These are phyloP conservation scores for Eupeodes luniger DNA, from an alignment of 2,888 invertebrate species.

Conservation along the genomic window DNA sequence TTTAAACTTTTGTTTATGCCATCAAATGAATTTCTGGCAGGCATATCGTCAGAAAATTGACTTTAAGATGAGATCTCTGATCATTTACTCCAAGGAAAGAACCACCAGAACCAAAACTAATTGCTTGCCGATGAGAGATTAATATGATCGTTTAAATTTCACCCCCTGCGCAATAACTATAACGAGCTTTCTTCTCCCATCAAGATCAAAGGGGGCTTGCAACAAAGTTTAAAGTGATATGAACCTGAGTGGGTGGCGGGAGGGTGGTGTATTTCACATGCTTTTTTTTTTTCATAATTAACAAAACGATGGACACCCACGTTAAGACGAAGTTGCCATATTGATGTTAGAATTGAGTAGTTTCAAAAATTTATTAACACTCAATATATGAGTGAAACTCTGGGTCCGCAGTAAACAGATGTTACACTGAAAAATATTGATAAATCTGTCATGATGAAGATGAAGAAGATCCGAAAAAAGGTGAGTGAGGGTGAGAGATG, in stretches of 20 bases:
- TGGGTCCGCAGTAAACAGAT: conserved; percentile 33
- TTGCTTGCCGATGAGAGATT: conserved; percentile 68
- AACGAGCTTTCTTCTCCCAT: conserved; percentile 42
- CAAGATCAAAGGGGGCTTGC: conserved; percentile 70
- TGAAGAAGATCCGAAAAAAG: conserved; percentile 33
- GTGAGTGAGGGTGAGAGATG: conserved; percentile 58
- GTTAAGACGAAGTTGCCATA: conserved; percentile 30
- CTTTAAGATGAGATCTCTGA: conserved; percentile 36
- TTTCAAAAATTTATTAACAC: conserved; percentile 65
- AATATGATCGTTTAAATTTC: conserved; percentile 63
- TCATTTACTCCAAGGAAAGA: conserved; percentile 26
- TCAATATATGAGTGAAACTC: conserved; percentile 68
- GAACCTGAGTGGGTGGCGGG: conserved; percentile 14
- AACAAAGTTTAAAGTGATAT: conserved; percentile 56
- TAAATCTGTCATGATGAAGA: conserved; percentile 57
- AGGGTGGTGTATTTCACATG: conserved; percentile 10
- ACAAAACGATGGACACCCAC: conserved; percentile 21
- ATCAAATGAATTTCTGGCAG: conserved; percentile 49
- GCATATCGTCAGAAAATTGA: conserved; percentile 35
- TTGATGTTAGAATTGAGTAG: conserved; percentile 58
- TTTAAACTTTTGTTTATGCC: conserved; percentile 59
- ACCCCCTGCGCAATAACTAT: conserved; percentile 46
- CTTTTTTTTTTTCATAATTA: conserved; percentile 41
- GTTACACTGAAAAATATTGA: conserved; percentile 61
- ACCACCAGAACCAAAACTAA: conserved; percentile 44